Conservation (phyloP, 2,797 vertebrate genomes). For the Phylloscopus collybita region DNA sequence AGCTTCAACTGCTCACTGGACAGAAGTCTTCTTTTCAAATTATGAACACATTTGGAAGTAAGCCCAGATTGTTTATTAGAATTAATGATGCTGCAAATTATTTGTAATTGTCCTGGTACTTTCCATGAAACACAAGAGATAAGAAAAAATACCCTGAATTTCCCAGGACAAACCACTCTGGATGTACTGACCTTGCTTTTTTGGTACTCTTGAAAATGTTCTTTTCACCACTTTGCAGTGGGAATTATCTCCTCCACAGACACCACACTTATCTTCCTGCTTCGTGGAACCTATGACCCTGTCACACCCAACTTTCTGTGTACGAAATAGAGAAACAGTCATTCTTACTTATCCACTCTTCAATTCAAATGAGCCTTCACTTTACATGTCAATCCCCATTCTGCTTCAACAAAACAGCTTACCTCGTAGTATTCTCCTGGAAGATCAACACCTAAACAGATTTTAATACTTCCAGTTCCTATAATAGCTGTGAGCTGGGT, state of each 20-base stretch:
- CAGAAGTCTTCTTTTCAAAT: neutral
- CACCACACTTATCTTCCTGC: constrained; percentile 95
- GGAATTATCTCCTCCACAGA: constrained; percentile 93
- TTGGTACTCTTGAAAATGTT: constrained; percentile 86
- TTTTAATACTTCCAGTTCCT: neutral
- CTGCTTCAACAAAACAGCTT: neutral
- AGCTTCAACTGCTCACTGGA: neutral
- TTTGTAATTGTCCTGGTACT: neutral
- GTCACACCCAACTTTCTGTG: constrained; percentile 95
- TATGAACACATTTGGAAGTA: neutral
- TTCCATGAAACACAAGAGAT: neutral
- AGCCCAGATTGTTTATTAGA: neutral
- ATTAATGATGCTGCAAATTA: neutral
- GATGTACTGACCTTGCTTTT: constrained; percentile 84
- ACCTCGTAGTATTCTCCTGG: neutral
- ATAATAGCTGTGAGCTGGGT: neutral
- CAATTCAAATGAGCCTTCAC: neutral
- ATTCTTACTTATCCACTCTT: neutral
- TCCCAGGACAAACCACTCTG: neutral
- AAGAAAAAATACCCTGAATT: neutral
- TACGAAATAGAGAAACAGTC: neutral
- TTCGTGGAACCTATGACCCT: constrained; percentile 89
- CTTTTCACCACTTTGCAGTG: constrained; percentile 94
- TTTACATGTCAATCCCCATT: neutral
- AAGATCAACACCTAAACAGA: neutral